Evolutionary conservation across 2,113 vertebrate genomes (phyloP).

Genomic region (Limanda limanda): DNA sequence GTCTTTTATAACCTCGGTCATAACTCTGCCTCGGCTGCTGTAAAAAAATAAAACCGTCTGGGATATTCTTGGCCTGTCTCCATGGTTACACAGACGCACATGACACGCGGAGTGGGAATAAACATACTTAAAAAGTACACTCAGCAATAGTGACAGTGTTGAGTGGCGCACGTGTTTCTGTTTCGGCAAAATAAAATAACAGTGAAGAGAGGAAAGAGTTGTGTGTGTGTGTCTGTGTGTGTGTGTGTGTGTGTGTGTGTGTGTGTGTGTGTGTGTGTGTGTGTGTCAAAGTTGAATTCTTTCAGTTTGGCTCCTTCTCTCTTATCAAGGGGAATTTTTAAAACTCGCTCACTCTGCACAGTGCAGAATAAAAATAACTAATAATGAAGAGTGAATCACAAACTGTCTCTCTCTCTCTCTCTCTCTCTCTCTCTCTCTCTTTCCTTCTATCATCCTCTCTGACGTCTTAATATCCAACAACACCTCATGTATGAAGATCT

Average conservation of each 20-base stretch:
- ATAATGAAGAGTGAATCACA: not conserved
- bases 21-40: conserved; percentile 52
- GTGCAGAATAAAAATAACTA: not conserved
- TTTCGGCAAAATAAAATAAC: not conserved
- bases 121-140: not conserved
- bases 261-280: conserved; percentile 21
- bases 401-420: not conserved
- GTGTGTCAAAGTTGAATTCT: conserved; percentile 24
- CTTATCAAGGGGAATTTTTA: conserved; percentile 53
- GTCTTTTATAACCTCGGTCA: conserved; percentile 51
- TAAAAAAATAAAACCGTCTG: conserved; percentile 66
- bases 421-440: no score
- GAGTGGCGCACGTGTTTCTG: not conserved
- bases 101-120: not conserved
- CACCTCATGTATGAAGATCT: not conserved
- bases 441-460: not conserved
- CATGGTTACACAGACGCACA: conserved; percentile 31
- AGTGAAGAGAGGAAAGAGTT: not conserved
- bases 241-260: conserved; percentile 24
- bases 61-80: conserved; percentile 39
- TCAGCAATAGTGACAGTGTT: not conserved
- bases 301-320: conserved; percentile 36
- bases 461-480: not conserved
- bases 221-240: conserved; percentile 23
- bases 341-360: not conserved